phyloP scores from a whole-genome alignment of 2,797 vertebrate genomes.

The Phrynocephalus guinanensis region DNA sequence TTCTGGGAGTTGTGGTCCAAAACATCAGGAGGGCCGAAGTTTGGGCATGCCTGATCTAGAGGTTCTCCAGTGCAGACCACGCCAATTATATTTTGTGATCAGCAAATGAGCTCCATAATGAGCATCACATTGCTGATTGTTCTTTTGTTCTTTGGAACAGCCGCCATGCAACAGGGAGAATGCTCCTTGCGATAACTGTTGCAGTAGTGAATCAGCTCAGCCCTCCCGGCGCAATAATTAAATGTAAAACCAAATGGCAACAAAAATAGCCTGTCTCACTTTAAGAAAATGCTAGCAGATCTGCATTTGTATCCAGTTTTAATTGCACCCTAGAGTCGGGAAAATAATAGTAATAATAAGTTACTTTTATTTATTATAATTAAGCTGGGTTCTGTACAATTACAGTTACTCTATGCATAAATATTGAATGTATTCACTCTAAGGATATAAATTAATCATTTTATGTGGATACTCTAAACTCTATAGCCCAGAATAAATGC shows the following conservation, averaged over 20 bases:
- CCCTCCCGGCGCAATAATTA: slow-evolving; percentile 2
- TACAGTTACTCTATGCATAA: slow-evolving; percentile 45
- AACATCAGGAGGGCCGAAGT: too few species aligned
- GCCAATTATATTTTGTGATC: not conserved
- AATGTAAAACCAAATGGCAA: slow-evolving; percentile 19
- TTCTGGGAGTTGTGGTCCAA: too few species aligned
- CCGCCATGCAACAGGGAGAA: not conserved
- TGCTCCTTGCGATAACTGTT: slow-evolving; percentile 4
- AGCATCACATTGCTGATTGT: not conserved
- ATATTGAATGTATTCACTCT: slow-evolving; percentile 43
- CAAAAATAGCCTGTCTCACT: slow-evolving; percentile 8
- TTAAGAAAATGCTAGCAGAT: slow-evolving; percentile 28
- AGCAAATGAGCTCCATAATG: not conserved
- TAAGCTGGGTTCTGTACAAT: slow-evolving; percentile 46
- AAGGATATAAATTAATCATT: slow-evolving; percentile 50
- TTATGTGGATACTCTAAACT: slow-evolving; percentile 43
- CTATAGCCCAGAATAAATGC: slow-evolving; percentile 31
- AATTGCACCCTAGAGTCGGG: slow-evolving; percentile 35
- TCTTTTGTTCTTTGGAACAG: not conserved
- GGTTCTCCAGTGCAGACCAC: not conserved
- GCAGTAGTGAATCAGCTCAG: not conserved
- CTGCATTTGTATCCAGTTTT: slow-evolving; percentile 29
- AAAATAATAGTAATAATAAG: slow-evolving; percentile 45
- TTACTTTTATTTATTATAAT: slow-evolving; percentile 51
- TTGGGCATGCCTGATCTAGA: too few species aligned